Base-by-base conservation (phyloP, 2,888 invertebrate species). In the Nomada fabriciana region DNA sequence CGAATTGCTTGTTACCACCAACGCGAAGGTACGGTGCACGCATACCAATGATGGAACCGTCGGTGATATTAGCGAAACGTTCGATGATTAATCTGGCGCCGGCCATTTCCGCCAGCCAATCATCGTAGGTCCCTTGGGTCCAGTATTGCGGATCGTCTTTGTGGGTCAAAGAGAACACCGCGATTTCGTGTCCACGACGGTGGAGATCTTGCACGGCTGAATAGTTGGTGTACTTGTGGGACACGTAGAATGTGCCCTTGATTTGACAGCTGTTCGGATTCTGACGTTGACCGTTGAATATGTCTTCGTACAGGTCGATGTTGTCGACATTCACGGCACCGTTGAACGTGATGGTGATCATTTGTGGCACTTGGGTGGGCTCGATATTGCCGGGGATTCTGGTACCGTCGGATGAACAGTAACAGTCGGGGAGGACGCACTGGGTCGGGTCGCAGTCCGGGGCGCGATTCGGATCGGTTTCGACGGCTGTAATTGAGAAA, bases 41-140 rank as follows among this genome's bases (percentile, higher is more conserved):
- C 87, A 98, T 95, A 20, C 93, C 93, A 89, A 98, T 97, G 86
- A 98, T 97, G 7, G 98, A 97, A 60, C 98, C 98, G 92, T 98
- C 98, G 72, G 98, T 97, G 89, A 98, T 98, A 94, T 98, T 98
- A 75, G 98, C 97, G 92, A 98, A 98, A 88, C 98, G 96, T 94
- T 98, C 98, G 86, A 97, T 95, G 91, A 98, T 98, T 83, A 98
- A 95, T 89, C 98, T 96, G 42, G 96, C 97, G 23, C 98, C 98
- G 64, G 98, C 98, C 98, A 98, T 98, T 94, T 98, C 98, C 85
- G 98, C 98, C 60, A 98, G 94, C 98, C 98, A 98, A 94, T 97
- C 98, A 91, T 97, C 98, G 94, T 98, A 98, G 75, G 96, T 96
- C 63, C 98, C 98, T 84, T 97, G 96, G 11, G 96, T 95, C 98